Evolutionary conservation across 2,888 invertebrate genomes (phyloP).

Genomic region (Drosophila fulvimacula): DNA sequence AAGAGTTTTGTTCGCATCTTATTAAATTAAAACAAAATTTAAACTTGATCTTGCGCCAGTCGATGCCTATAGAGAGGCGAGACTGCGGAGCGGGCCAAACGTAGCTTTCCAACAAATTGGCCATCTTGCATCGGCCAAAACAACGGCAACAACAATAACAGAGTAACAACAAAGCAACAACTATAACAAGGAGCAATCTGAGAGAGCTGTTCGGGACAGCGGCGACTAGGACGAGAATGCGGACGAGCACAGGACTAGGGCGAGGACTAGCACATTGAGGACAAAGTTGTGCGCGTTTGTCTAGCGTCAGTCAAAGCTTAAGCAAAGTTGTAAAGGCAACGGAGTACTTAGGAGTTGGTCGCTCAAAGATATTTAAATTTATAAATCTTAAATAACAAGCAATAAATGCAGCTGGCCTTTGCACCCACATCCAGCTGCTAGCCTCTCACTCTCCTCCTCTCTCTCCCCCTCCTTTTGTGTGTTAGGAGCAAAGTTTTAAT

Average conservation of each 20-base stretch:
- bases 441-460: background rate
- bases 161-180: slow-evolving; percentile 5
- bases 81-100: background rate
- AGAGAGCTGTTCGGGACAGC: slow-evolving; percentile 9
- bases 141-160: slow-evolving; percentile 24
- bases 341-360: slow-evolving; percentile 72
- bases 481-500: slow-evolving; percentile 65
- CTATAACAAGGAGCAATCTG: slow-evolving; percentile 16
- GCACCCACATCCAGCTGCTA: slow-evolving; percentile 6
- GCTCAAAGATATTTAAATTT: slow-evolving; percentile 76
- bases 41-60: slow-evolving; percentile 70
- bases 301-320: slow-evolving; percentile 74
- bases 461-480: background rate
- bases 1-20: slow-evolving; percentile 38
- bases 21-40: slow-evolving; percentile 77
- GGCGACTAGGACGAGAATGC: background rate
- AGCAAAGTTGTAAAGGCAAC: slow-evolving; percentile 65
- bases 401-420: slow-evolving; percentile 64
- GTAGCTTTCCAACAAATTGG: slow-evolving; percentile 47
- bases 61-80: slow-evolving; percentile 14
- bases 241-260: background rate
- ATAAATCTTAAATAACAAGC: slow-evolving; percentile 79
- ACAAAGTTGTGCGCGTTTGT: slow-evolving; percentile 71
- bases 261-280: slow-evolving; percentile 45
- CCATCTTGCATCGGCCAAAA: slow-evolving; percentile 44